Base-by-base conservation (phyloP, 2,888 invertebrate species). In the Gastracanthus pulcherrimus region DNA sequence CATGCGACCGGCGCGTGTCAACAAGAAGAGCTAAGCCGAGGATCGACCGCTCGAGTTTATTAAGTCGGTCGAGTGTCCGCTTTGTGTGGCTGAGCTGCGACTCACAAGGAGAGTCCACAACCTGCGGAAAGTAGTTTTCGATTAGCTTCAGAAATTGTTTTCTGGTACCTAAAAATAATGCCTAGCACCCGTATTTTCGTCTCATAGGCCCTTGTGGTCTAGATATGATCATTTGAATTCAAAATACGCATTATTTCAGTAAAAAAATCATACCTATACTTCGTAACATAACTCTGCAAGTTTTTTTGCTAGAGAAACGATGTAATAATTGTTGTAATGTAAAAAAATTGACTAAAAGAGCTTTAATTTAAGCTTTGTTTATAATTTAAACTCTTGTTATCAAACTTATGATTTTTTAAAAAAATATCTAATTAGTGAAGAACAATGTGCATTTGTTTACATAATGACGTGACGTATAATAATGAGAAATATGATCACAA, bases 31-130 rank as follows among this genome's bases (percentile, higher is more conserved):
- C n/a, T n/a, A n/a, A n/a, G n/a, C n/a, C 51, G 51, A 51, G 51
- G 51, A 51, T 7, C 19, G 51, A 5, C 2, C 36, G 23, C 38
- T 51, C 55, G 36, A 34, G 36, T 19, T 36, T 29, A 29, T 5
- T 26, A 75, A 75, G 75, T 66, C 51, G 51, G 75, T 75, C 51
- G 26, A 64, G 66, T 51, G 34, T 70, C 36, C 70, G 36, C 26
- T 23, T 70, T 16, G 29, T 36, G 38, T 16, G n/a, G n/a, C n/a
- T n/a, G n/a, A n/a, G n/a, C 6, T n/a, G 48, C 11, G 29, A 13
- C 13, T 26, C n/a, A 9, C 11, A 1, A 38, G 38, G 9, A 26
- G 26, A 58, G 58, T 58, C 26, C 58, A 13, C 26, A 58, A 13
- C 6, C 6, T 36, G 36, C 11, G 16, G n/a, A 51, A 19, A 7